Evolutionary conservation across 2,113 vertebrate genomes (phyloP).

Genomic region (Paracanthobrama guichenoti): DNA sequence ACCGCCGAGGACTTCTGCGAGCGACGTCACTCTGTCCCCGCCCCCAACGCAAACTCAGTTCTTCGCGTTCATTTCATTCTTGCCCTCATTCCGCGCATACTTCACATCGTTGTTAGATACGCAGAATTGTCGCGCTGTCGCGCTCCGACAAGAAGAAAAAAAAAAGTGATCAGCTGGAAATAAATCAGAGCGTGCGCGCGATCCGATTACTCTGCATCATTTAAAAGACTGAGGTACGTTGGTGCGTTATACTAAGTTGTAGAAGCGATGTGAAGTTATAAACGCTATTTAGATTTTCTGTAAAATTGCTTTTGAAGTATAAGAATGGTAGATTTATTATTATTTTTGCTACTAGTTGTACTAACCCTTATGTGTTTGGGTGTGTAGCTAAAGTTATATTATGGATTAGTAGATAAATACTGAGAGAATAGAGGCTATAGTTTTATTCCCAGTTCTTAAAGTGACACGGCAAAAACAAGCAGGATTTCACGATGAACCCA

Average conservation of each 20-base stretch:
- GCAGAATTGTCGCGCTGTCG: constrained; percentile 78
- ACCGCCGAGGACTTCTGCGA: constrained; percentile 51
- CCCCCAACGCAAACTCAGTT: constrained; percentile 82
- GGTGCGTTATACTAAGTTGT: constrained; percentile 23
- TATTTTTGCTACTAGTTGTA: neutral
- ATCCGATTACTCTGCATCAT: neutral
- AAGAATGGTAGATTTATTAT: neutral
- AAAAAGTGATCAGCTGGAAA: constrained; percentile 41
- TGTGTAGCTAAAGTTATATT: neutral
- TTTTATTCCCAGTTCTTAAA: neutral
- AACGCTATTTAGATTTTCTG: neutral
- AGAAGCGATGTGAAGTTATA: constrained; percentile 10
- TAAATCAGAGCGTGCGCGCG: constrained; percentile 28
- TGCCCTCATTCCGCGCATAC: constrained; percentile 97
- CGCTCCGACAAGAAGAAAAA: constrained; percentile 38
- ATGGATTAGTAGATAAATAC: neutral
- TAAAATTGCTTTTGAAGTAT: neutral
- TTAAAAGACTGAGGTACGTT: constrained; percentile 32
- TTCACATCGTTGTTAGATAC: constrained; percentile 87
- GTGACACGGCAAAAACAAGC: neutral
- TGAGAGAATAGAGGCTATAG: neutral
- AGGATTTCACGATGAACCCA: neutral
- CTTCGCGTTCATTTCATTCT: constrained; percentile 97
- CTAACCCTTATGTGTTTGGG: neutral
- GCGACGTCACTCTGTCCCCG: constrained; percentile 84